Percentiles rank a stretch among this genome's conserved stretches.
phyloP scores from a whole-genome alignment of 2,797 vertebrate species.

The Paratrypauchen microcephalus region DNA sequence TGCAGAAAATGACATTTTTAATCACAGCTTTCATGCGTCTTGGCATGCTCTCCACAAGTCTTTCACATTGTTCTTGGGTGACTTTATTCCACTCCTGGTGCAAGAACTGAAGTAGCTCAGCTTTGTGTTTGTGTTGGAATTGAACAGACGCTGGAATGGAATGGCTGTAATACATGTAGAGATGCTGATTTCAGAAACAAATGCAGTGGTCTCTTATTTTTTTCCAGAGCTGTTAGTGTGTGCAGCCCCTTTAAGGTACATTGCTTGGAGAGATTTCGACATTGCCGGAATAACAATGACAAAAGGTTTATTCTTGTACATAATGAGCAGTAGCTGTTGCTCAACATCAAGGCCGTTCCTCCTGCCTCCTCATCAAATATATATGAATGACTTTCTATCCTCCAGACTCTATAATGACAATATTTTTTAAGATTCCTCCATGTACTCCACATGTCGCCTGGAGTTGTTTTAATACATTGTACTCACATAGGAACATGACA shows the following conservation, averaged over 20 bases:
- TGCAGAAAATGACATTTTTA: too few relatives aligned
- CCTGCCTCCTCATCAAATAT: not conserved
- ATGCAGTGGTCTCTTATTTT: too few relatives aligned
- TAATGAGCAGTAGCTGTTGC: conserved; percentile 28
- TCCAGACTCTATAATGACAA: conserved; percentile 36
- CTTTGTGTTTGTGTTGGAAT: too few relatives aligned
- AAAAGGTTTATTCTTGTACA: conserved; percentile 12
- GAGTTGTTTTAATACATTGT: conserved; percentile 14
- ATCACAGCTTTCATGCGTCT: too few relatives aligned
- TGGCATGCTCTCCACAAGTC: too few relatives aligned
- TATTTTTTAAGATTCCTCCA: conserved; percentile 31
- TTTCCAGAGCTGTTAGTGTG: too few relatives aligned
- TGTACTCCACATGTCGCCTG: conserved; percentile 5
- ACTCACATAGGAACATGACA: conserved; percentile 26
- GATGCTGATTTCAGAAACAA: too few relatives aligned
- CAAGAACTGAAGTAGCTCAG: too few relatives aligned
- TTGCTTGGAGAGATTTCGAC: conserved; percentile 9
- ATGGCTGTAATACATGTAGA: too few relatives aligned
- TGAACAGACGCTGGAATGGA: too few relatives aligned
- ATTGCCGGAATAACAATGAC: conserved; percentile 17
- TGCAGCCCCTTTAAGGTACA: not conserved
- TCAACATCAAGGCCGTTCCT: not conserved
- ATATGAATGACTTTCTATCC: conserved; percentile 30
- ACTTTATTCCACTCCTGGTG: too few relatives aligned
- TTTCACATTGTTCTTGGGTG: too few relatives aligned